Conservation (phyloP, 2,113 vertebrate species). For the Taxidea taxus region DNA sequence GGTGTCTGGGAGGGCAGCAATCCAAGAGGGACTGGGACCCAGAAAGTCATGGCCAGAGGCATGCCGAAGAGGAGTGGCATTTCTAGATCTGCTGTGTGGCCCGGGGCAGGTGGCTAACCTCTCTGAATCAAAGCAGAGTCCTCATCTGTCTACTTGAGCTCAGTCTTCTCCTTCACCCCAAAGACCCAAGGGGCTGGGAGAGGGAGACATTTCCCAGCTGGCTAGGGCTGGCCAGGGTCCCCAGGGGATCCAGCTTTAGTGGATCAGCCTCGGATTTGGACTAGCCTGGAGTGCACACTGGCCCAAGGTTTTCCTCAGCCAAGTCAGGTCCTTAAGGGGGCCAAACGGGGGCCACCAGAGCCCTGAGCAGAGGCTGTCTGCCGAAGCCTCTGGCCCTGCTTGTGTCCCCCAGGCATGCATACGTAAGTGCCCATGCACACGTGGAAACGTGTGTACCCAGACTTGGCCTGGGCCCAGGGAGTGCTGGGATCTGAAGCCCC, state of each 20-base stretch:
- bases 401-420: rapidly evolving
- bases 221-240: not conserved
- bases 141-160: not conserved
- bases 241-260: not conserved
- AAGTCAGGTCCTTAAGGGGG: not conserved
- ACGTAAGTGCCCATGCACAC: rapidly evolving
- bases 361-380: not conserved
- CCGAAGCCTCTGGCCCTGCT: rapidly evolving
- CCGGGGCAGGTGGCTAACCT: not conserved
- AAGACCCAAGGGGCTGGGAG: not conserved
- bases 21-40: no score
- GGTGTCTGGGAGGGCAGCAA: no score
- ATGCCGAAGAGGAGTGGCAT: rapidly evolving
- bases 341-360: not conserved
- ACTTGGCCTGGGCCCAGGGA: not conserved
- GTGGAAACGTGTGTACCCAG: not conserved
- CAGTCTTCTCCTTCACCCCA: not conserved
- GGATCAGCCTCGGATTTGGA: not conserved
- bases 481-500: not conserved
- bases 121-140: not conserved
- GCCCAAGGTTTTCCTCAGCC: not conserved
- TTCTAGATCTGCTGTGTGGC: not conserved
- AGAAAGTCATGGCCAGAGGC: not conserved
- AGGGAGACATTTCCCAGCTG: not conserved
- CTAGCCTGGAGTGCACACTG: not conserved